phyloP scores from a whole-genome alignment of 2,797 vertebrate genomes.

The Podarcis lilfordi region DNA sequence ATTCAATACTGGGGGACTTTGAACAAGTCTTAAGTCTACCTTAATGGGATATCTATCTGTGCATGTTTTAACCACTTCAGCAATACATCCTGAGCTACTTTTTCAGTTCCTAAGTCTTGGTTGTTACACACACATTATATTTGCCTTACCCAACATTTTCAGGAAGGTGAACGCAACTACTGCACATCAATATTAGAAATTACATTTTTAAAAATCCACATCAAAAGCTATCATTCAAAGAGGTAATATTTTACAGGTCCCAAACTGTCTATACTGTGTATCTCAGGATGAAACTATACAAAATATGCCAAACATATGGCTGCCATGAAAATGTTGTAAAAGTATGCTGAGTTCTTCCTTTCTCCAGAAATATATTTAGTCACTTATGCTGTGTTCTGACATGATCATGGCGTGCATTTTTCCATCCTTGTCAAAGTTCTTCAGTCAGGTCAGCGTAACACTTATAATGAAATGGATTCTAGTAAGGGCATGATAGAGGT shows the following conservation, averaged over 20 bases:
- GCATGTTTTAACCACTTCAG: no score
- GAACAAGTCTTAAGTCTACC: no score
- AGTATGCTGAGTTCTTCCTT: background rate
- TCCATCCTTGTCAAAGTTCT: background rate
- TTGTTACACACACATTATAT: no score
- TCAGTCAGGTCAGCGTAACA: background rate
- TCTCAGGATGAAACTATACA: background rate
- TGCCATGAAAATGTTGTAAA: no score
- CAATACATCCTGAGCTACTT: no score
- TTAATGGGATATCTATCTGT: no score
- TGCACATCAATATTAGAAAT: background rate
- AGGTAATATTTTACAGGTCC: conserved; percentile 36
- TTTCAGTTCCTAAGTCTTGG: no score
- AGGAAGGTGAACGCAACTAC: no score
- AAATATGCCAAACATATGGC: conserved; percentile 22
- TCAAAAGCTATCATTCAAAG: conserved; percentile 6
- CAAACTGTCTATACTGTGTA: background rate
- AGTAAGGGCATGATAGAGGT: background rate
- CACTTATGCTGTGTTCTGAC: background rate
- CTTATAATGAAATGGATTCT: background rate
- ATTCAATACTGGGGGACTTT: no score
- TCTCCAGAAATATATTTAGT: background rate
- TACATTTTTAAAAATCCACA: background rate
- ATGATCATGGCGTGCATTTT: background rate
- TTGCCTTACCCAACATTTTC: no score